A percentile compares a stretch with the other conserved stretches of the same genome.
Evolutionary conservation across 1,140 invertebrate species (phyloP).

Genomic region (Samia ricini): DNA sequence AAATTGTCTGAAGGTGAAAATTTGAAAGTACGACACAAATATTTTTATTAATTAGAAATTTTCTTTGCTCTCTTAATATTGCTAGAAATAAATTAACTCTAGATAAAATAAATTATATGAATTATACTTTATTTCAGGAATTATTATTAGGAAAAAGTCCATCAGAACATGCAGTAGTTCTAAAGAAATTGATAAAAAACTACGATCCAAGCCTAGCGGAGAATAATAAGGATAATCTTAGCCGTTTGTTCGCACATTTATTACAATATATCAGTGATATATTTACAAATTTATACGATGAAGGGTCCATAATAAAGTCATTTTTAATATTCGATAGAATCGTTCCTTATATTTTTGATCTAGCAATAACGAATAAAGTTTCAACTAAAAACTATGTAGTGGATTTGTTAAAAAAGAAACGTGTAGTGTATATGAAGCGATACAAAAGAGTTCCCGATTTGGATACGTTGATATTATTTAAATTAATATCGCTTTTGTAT

Average conservation of each 20-base stretch:
- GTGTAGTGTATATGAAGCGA: conserved; percentile 81
- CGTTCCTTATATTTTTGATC: conserved; percentile 84
- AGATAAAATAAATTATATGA: not conserved
- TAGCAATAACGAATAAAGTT: conserved; percentile 84
- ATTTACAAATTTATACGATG: conserved; percentile 71
- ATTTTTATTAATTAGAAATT: conserved; percentile 6
- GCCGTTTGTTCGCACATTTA: conserved; percentile 84
- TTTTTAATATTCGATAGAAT: conserved; percentile 82
- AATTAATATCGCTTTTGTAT: conserved; percentile 87
- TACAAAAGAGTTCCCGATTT: conserved; percentile 82
- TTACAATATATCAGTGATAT: conserved; percentile 87
- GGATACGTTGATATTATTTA: conserved; percentile 89
- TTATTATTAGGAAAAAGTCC: conserved; percentile 80
- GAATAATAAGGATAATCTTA: conserved; percentile 87
- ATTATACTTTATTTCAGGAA: conserved; percentile 60
- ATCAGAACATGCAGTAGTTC: conserved; percentile 82
- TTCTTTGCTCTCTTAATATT: not conserved
- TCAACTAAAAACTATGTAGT: conserved; percentile 81
- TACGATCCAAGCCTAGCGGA: conserved; percentile 88
- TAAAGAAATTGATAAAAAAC: conserved; percentile 91
- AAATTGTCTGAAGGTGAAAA: conserved; percentile 50
- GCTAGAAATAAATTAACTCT: not conserved
- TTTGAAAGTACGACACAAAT: conserved; percentile 39
- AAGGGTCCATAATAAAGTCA: conserved; percentile 73
- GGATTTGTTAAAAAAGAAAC: conserved; percentile 87